Evolutionary conservation across 2,888 invertebrate genomes (phyloP), one percentile per base, ranked within the genome.

Genomic region (Zelleria hepariella): DNA sequence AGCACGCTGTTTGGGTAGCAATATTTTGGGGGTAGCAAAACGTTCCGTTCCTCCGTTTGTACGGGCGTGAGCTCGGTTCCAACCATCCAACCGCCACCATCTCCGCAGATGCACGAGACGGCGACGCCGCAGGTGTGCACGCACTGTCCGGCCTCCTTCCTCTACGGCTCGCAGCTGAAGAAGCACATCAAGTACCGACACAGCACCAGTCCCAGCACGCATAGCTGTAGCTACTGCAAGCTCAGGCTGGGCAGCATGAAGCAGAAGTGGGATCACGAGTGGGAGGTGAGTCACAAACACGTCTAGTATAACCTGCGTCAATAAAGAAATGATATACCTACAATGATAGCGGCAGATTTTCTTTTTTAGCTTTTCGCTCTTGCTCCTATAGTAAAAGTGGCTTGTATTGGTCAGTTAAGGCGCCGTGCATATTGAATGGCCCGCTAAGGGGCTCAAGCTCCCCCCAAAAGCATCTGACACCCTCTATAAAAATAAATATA

Each of bases 241-340:
- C 0, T 51, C 0, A 32, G 48, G 0, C 78, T 76, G 48, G 0
- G 0, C 0, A 26, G 59, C 0, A 0, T 73, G 1, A 69, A 66
- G 15, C 51, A 62, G 0, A 77, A 75, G 59, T 80, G 79, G 80
- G 74, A 79, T 2, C 84, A 84, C 27, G 62, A 70, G 64, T 82
- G 82, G 82, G 10, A 62, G 0, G 64, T 60, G 0, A 82, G 82
- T 26, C 65, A 70, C 1, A 59, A 63, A n/a, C 63, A 68, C 8
- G 49, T 65, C 0, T 20, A 52, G 20, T 5, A 5, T 8, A 23
- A 20, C 8, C 4, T 20, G n/a, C 10, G 8, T 21, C 21, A 32
- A 32, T 10, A 32, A 32, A 10, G 10, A 32, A 10, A 7, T 10
- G 10, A 32, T 7, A 32, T 10, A 32, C 32, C 32, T 7, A 32